These are phyloP conservation scores for Sylvilagus floridanus DNA, from an alignment of 2,797 vertebrate genomes.

Conservation along the genomic window DNA sequence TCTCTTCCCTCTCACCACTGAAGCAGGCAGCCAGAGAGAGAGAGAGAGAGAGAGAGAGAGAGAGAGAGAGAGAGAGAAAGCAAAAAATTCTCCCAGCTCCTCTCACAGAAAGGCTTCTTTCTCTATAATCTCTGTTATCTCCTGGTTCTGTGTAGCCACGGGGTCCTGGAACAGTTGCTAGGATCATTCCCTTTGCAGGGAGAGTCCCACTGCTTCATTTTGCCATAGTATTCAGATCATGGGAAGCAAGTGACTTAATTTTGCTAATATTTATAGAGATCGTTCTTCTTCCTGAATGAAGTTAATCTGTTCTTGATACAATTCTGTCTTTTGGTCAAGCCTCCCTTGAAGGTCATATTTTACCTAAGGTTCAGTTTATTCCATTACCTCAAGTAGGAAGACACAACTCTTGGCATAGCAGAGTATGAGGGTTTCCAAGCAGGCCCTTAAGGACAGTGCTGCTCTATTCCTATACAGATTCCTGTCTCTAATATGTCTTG, in stretches of 20 bases:
- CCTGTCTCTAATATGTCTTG: background rate
- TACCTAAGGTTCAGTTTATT: background rate
- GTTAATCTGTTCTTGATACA: background rate
- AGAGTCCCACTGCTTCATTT: background rate
- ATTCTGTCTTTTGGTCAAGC: background rate
- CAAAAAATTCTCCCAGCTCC: background rate
- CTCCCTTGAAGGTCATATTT: background rate
- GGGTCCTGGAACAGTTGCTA: background rate
- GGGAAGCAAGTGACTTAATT: conserved; percentile 19
- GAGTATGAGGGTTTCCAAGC: background rate
- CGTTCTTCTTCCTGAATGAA: conserved; percentile 13
- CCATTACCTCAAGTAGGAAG: background rate
- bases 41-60: background rate
- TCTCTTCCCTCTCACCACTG: background rate
- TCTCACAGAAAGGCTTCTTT: background rate
- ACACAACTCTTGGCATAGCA: background rate
- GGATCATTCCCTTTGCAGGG: background rate
- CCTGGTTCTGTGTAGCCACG: background rate
- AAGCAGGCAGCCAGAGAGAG: background rate
- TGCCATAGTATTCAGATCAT: background rate
- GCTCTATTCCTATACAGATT: background rate
- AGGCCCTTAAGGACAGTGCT: background rate
- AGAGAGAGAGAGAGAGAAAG: background rate
- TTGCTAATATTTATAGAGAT: background rate
- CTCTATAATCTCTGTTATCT: background rate